Evolutionary conservation across 2,113 vertebrate species (phyloP).

Genomic region (Salminus brasiliensis): DNA sequence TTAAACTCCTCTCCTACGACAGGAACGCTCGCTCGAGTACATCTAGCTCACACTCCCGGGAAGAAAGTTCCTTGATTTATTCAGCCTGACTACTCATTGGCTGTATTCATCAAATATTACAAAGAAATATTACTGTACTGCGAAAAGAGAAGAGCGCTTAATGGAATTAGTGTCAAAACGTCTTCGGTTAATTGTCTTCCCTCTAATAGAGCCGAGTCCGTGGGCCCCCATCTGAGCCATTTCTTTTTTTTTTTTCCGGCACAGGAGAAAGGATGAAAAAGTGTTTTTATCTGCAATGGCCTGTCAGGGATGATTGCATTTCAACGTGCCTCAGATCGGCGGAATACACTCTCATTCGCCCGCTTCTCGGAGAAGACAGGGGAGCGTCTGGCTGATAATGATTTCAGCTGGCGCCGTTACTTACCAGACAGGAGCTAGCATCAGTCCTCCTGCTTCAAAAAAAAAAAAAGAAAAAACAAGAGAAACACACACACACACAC

Average conservation of each 20-base stretch:
- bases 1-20: constrained; percentile 11
- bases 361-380: background rate
- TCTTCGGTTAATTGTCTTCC: constrained; percentile 44
- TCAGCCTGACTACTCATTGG: constrained; percentile 5
- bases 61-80: constrained; percentile 38
- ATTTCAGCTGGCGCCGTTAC: constrained; percentile 38
- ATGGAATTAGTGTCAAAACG: constrained; percentile 47
- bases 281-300: constrained; percentile 31
- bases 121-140: constrained; percentile 31
- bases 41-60: background rate
- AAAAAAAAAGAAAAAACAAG: constrained; percentile 7
- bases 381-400: constrained; percentile 38
- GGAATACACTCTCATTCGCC: background rate
- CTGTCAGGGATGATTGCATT: constrained; percentile 42
- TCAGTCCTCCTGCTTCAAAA: constrained; percentile 27
- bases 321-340: constrained; percentile 20
- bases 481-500: too few species aligned
- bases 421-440: constrained; percentile 35
- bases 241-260: background rate
- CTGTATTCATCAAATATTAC: constrained; percentile 26
- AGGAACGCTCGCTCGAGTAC: constrained; percentile 6
- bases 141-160: constrained; percentile 7
- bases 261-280: constrained; percentile 23
- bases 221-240: constrained; percentile 1
- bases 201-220: constrained; percentile 23